phyloP scores from a whole-genome alignment of 2,113 vertebrate species.

The Delphinapterus leucas region DNA sequence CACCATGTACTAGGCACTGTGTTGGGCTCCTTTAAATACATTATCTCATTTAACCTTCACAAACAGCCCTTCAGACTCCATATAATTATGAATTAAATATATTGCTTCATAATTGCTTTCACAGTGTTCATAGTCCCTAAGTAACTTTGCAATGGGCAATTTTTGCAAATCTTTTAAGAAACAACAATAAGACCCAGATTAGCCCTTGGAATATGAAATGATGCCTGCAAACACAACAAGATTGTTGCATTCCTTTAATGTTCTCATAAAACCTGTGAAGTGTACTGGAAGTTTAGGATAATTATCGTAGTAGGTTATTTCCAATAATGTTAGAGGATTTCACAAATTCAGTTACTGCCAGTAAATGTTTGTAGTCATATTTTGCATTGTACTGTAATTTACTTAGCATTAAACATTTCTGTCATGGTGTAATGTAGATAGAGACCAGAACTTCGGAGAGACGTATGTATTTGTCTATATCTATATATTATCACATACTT shows the following conservation, averaged over 20 bases:
- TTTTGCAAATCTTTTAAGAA: constrained; percentile 47
- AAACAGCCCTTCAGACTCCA: not conserved
- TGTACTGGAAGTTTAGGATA: constrained; percentile 59
- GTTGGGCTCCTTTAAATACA: not conserved
- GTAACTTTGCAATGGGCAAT: not conserved
- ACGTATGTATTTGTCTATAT: not conserved
- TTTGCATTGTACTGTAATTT: not conserved
- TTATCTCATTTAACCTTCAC: constrained; percentile 3
- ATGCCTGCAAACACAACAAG: constrained; percentile 43
- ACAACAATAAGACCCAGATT: constrained; percentile 36
- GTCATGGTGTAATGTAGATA: not conserved
- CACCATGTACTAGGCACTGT: not conserved
- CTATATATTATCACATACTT: not conserved
- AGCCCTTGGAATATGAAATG: constrained; percentile 57
- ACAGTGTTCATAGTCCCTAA: not conserved
- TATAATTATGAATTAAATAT: constrained; percentile 39
- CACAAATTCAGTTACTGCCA: constrained; percentile 31
- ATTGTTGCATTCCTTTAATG: constrained; percentile 53
- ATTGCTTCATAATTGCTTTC: constrained; percentile 50
- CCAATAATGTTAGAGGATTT: constrained; percentile 55
- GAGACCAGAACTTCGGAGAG: not conserved
- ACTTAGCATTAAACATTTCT: constrained; percentile 11
- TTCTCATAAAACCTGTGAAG: constrained; percentile 60
- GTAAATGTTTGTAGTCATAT: not conserved
- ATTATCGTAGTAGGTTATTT: constrained; percentile 58